Base-by-base conservation (phyloP, 2,797 vertebrate species). In the Cercopithecus hamlyni region DNA sequence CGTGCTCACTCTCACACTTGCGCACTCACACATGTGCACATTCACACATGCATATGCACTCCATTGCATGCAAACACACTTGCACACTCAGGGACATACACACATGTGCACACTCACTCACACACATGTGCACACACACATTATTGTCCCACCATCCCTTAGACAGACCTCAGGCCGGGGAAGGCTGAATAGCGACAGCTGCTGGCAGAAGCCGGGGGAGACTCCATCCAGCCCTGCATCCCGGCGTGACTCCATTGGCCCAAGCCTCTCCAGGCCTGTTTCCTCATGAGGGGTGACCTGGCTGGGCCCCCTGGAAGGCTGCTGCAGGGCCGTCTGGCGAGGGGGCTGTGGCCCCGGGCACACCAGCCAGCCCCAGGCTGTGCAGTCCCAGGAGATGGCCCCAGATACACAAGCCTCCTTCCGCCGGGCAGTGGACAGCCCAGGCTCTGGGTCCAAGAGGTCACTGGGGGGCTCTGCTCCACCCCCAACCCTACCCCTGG, bases 211-310 rank as follows among this genome's bases (percentile, higher is more conserved):
- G 76, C 33, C 2, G 30, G 20, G 20, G 20, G 77, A 19, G 27
- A 8, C 43, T 10, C 4, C 7, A 2, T 73, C 39, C 24, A 73
- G 73, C 73, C 41, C 41, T 27, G 13, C 2, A 1, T 76, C 73
- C 45, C 30, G 2, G 19, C 1, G 1, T 1, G 11, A 7, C 10
- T 1, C 20, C 5, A 0, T 67, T 22, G 67, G 48, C 48, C 48
- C 33, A 12, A 48, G 30, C 45, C 41, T 52, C 76, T 79, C 48
- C 33, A 24, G 77, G 77, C 48, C 33, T 2, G 41, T 30, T 24
- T 50, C 33, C 77, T 52, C 33, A 7, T 4, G 77, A 79, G 77
- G 1, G 19, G 22, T 50, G n/a, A 13, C 50, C 79, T 22, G n/a
- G 41, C 73, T 50, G 11, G 4, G 50, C 7, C 2, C 7, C 4